Conservation (phyloP, 1,140 invertebrate species). For the Philotrypesis tridentata region DNA sequence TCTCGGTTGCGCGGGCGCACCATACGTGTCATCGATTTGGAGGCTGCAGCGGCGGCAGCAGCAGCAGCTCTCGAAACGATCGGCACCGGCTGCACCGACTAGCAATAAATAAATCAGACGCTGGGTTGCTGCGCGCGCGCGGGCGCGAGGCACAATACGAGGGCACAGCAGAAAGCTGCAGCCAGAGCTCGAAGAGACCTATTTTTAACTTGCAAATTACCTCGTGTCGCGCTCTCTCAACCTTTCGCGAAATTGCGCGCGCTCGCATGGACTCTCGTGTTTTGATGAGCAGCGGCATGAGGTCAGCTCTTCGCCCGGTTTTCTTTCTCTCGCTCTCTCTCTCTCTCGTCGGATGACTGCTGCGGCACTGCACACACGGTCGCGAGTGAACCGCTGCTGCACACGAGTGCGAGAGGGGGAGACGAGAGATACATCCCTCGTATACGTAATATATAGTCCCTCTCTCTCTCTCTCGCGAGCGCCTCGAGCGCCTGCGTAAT, state of each 20-base stretch:
- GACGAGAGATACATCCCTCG: neutral
- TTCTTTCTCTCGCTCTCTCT: neutral
- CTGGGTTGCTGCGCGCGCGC: neutral
- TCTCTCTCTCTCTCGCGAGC: neutral
- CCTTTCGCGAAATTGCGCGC: neutral
- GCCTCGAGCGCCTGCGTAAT: constrained; percentile 15
- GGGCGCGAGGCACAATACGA: neutral
- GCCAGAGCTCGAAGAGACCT: neutral
- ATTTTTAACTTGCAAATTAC: constrained; percentile 20
- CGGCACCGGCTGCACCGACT: neutral
- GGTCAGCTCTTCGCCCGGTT: neutral
- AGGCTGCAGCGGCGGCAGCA: too few relatives aligned
- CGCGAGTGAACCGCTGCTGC: too few relatives aligned
- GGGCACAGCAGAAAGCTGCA: neutral
- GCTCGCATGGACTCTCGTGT: neutral
- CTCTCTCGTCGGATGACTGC: neutral
- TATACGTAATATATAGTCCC: too few relatives aligned
- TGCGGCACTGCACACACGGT: too few relatives aligned
- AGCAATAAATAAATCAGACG: constrained; percentile 13
- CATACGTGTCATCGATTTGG: neutral
- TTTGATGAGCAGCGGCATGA: constrained; percentile 5
- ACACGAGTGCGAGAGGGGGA: neutral
- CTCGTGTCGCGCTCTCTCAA: constrained; percentile 4
- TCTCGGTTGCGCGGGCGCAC: neutral
- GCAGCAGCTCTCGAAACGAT: neutral